phyloP scores from a whole-genome alignment of 1,140 invertebrate species.

The Pogonomyrmex californicus region DNA sequence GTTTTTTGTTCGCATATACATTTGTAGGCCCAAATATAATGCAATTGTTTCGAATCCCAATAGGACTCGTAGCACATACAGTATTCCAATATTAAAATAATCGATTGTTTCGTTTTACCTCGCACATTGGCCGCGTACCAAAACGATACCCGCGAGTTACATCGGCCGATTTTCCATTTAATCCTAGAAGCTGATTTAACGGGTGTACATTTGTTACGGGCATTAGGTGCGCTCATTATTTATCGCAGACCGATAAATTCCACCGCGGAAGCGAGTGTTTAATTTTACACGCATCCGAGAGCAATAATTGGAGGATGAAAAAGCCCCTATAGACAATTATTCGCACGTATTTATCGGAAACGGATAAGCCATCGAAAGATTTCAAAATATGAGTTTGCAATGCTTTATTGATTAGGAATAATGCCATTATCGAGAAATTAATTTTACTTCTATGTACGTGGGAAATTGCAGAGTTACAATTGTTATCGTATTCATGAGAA shows the following conservation, averaged over 20 bases:
- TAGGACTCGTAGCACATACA: slow-evolving; percentile 1
- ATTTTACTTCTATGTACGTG: background rate
- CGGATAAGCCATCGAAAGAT: slow-evolving; percentile 50
- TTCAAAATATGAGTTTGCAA: slow-evolving; percentile 29
- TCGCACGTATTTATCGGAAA: slow-evolving; percentile 60
- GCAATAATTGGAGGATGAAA: slow-evolving; percentile 54
- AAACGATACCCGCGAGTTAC: slow-evolving; percentile 64
- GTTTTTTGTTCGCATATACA: background rate
- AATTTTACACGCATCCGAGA: slow-evolving; percentile 56
- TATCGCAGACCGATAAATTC: slow-evolving; percentile 53
- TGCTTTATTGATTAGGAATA: slow-evolving; percentile 53
- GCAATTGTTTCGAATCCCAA: slow-evolving; percentile 44
- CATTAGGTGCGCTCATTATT: slow-evolving; percentile 60
- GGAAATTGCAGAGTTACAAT: background rate
- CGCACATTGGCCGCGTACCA: slow-evolving; percentile 35
- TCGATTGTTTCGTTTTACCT: slow-evolving; percentile 50
- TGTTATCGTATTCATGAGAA: slow-evolving; percentile 6
- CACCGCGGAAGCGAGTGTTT: slow-evolving; percentile 45
- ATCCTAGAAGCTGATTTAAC: slow-evolving; percentile 66
- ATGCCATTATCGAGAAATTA: slow-evolving; percentile 53
- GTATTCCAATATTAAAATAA: slow-evolving; percentile 62
- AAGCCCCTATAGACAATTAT: slow-evolving; percentile 49
- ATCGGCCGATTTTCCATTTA: slow-evolving; percentile 63
- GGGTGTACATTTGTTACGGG: slow-evolving; percentile 59
- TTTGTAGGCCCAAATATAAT: background rate